A percentile compares a stretch with the other conserved stretches of the same genome.
phyloP scores from a whole-genome alignment of 2,113 vertebrate genomes.

The Muntiacus reevesi region DNA sequence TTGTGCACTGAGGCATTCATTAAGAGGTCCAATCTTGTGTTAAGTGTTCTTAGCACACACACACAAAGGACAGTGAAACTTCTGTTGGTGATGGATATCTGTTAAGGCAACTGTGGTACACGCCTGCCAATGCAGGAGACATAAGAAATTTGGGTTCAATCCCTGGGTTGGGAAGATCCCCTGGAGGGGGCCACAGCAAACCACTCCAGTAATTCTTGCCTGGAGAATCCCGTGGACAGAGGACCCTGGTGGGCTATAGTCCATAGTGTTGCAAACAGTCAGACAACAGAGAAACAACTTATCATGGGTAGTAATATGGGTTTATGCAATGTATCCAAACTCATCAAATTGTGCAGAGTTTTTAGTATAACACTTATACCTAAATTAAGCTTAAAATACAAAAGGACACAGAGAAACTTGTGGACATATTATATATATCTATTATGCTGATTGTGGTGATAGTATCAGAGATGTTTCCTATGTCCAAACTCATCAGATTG shows the following conservation, averaged over 20 bases:
- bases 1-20: not conserved
- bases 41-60: not conserved
- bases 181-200: not conserved
- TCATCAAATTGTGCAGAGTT: not conserved
- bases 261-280: not conserved
- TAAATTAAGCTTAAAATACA: not conserved
- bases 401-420: not conserved
- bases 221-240: not conserved
- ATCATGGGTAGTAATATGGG: accelerated
- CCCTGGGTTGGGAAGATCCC: not conserved
- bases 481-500: not conserved
- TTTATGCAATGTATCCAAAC: not conserved
- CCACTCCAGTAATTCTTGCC: not conserved
- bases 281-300: not conserved
- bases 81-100: not conserved
- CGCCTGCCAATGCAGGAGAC: not conserved
- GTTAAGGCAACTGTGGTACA: not conserved
- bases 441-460: not conserved
- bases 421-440: not conserved
- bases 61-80: not conserved
- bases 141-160: not conserved
- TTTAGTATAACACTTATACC: not conserved
- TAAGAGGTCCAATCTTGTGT: not conserved
- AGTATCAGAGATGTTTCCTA: not conserved
- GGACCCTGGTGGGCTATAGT: not conserved